phyloP scores from a whole-genome alignment of 1,140 invertebrate species.

The Mactra quadrangularis region DNA sequence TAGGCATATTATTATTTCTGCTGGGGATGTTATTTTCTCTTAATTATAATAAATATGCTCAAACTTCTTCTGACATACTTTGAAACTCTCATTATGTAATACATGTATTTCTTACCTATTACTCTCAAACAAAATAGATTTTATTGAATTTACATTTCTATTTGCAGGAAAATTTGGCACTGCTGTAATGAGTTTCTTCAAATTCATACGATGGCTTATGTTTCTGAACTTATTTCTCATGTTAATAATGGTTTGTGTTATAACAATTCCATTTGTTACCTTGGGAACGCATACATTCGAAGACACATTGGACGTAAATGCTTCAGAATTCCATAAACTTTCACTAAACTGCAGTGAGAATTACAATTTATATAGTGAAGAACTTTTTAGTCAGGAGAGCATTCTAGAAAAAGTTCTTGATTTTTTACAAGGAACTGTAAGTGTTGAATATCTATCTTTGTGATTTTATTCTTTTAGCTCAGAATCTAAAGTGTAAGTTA shows the following conservation, averaged over 20 bases:
- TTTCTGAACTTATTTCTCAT: constrained; percentile 85
- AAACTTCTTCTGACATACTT: no score
- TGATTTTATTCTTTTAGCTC: no score
- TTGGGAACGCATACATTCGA: constrained; percentile 7
- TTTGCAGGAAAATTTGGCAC: constrained; percentile 90
- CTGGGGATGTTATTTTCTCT: no score
- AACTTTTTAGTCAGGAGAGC: constrained; percentile 13
- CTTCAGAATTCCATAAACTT: constrained; percentile 16
- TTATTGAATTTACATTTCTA: no score
- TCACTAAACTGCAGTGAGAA: constrained; percentile 51
- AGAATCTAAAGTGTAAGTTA: no score
- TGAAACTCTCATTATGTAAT: no score
- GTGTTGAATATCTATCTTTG: no score
- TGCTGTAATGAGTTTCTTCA: constrained; percentile 89
- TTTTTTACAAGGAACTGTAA: constrained; percentile 66
- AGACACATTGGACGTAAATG: constrained; percentile 1
- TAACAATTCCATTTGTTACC: constrained; percentile 56
- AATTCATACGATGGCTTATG: constrained; percentile 88
- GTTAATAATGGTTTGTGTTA: constrained; percentile 74
- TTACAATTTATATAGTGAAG: constrained; percentile 41
- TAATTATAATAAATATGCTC: no score
- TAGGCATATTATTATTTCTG: no score
- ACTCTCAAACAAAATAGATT: no score
- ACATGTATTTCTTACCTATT: no score
- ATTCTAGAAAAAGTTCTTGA: constrained; percentile 56